A percentile compares a stretch with the other conserved stretches of the same genome.
phyloP scores from a whole-genome alignment of 1,140 invertebrate genomes.

The Drosophila navojoa region DNA sequence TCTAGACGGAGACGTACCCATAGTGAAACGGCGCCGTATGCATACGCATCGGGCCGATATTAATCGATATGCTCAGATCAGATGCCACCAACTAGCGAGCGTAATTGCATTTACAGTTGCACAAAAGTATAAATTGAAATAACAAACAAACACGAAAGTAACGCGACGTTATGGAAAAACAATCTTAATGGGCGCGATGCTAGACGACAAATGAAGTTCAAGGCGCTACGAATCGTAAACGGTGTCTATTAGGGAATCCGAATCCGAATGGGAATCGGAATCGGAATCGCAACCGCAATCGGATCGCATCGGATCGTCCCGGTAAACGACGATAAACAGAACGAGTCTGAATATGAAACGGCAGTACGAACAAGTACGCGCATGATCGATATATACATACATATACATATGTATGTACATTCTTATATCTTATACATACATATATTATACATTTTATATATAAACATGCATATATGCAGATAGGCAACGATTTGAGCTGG shows the following conservation, averaged over 20 bases:
- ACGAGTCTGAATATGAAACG: constrained; percentile 28
- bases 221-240: constrained; percentile 51
- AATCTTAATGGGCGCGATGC: constrained; percentile 71
- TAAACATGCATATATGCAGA: constrained; percentile 25
- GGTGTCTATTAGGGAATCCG: background rate
- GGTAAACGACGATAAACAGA: constrained; percentile 21
- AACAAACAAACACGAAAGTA: background rate
- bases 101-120: background rate
- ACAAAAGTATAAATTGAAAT: background rate
- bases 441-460: constrained; percentile 26
- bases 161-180: constrained; percentile 1
- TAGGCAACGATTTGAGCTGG: constrained; percentile 25
- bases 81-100: background rate
- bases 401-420: constrained; percentile 12
- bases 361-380: constrained; percentile 23
- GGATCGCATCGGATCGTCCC: constrained; percentile 39
- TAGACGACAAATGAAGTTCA: constrained; percentile 77
- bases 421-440: constrained; percentile 17
- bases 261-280: constrained; percentile 20
- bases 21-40: constrained; percentile 70
- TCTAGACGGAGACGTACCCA: constrained; percentile 53
- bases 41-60: constrained; percentile 43
- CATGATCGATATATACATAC: constrained; percentile 40
- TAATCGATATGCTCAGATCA: background rate
- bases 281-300: constrained; percentile 20